These are phyloP conservation scores for Ectropis grisescens DNA, from an alignment of 1,140 invertebrate species.

Conservation along the genomic window DNA sequence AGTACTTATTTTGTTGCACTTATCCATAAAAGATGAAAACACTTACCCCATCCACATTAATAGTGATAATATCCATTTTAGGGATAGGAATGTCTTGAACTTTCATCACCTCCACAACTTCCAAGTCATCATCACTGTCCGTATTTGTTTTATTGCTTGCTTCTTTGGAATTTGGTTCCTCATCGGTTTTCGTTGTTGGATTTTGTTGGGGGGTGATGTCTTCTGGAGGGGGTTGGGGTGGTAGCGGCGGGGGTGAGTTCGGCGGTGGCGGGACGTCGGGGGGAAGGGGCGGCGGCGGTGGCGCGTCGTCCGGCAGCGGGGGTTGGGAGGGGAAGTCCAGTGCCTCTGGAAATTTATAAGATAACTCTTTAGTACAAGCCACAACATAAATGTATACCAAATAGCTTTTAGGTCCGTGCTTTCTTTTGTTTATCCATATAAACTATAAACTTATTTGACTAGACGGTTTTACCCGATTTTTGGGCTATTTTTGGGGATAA, in stretches of 20 bases:
- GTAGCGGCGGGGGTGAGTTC: conserved; percentile 2
- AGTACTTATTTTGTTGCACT: too few relatives aligned
- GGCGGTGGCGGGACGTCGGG: conserved; percentile 24
- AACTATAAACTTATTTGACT: too few relatives aligned
- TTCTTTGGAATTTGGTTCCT: conserved; percentile 3
- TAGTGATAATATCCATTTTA: conserved; percentile 21
- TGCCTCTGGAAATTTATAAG: conserved; percentile 21
- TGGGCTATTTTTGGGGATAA: too few relatives aligned
- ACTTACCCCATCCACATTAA: conserved; percentile 34
- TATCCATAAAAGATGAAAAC: too few relatives aligned
- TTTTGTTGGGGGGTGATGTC: conserved; percentile 4
- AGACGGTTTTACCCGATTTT: too few relatives aligned
- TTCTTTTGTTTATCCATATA: too few relatives aligned
- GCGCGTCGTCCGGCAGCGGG: conserved; percentile 68
- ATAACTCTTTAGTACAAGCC: background rate
- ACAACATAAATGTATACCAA: too few relatives aligned
- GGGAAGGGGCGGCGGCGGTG: conserved; percentile 37
- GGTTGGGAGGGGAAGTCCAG: conserved; percentile 63
- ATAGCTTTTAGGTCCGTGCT: too few relatives aligned
- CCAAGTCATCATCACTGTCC: conserved; percentile 20
- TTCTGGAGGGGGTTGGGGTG: conserved; percentile 3
- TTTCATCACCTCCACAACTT: conserved; percentile 26
- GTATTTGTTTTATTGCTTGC: conserved; percentile 4
- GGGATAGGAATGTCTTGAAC: conserved; percentile 37
- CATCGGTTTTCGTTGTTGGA: background rate